phyloP scores from a whole-genome alignment of 1,140 invertebrate genomes.

The Centruroides vittatus region DNA sequence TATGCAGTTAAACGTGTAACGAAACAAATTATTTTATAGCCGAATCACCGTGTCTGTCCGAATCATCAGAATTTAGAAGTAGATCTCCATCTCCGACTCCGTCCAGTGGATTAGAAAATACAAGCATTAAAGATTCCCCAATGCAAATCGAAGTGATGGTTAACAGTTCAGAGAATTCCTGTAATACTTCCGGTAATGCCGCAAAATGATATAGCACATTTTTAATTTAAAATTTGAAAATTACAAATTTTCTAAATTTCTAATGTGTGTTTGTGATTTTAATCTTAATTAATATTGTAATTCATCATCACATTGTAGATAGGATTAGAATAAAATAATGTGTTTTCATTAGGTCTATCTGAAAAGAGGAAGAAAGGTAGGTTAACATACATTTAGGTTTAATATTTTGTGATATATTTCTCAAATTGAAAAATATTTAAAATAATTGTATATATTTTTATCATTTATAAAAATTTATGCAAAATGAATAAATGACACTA shows the following conservation, averaged over 20 bases:
- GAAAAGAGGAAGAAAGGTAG: slow-evolving; percentile 16
- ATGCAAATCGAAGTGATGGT: slow-evolving; percentile 67
- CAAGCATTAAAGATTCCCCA: slow-evolving; percentile 78
- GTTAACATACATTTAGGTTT: not conserved
- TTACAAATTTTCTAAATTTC: not conserved
- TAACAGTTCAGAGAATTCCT: slow-evolving; percentile 42
- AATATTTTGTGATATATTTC: too few species aligned
- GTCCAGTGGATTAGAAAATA: slow-evolving; percentile 73
- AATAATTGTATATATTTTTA: too few species aligned
- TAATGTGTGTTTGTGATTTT: not conserved
- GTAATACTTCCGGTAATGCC: slow-evolving; percentile 26
- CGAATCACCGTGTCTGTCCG: slow-evolving; percentile 19
- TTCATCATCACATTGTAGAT: not conserved
- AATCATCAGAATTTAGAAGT: slow-evolving; percentile 34
- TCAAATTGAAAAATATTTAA: too few species aligned
- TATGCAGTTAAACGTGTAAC: too few species aligned
- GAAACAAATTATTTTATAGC: not conserved
- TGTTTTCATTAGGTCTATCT: slow-evolving; percentile 10
- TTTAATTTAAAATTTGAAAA: not conserved
- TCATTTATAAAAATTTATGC: too few species aligned
- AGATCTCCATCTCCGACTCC: slow-evolving; percentile 74
- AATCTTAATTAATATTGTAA: too few species aligned
- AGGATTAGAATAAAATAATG: not conserved
- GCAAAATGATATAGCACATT: not conserved
- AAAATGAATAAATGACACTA: too few species aligned